phyloP scores from a whole-genome alignment of 1,140 invertebrate genomes.

The Bombus ignitus region DNA sequence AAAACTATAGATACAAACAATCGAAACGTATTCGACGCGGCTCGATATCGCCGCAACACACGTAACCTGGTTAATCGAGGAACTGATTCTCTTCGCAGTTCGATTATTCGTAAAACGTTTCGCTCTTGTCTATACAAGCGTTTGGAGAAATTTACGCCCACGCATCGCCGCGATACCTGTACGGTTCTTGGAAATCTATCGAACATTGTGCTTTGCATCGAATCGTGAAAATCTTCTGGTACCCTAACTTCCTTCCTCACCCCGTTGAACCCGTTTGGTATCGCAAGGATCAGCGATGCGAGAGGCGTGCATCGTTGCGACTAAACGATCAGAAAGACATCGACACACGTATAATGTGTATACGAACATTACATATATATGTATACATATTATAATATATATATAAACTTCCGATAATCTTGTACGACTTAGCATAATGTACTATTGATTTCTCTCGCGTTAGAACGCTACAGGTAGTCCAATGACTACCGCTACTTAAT shows the following conservation, averaged over 20 bases:
- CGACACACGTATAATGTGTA: conserved; percentile 33
- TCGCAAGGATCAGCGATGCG: conserved; percentile 12
- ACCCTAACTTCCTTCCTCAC: background rate
- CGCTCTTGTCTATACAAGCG: conserved; percentile 27
- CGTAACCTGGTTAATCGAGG: background rate
- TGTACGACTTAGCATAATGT: conserved; percentile 41
- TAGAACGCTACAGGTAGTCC: conserved; percentile 20
- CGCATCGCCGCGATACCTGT: background rate
- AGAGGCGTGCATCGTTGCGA: conserved; percentile 28
- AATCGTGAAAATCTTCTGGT: background rate
- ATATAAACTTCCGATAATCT: conserved; percentile 51
- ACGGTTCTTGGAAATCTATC: background rate
- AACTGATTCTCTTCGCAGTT: conserved; percentile 2
- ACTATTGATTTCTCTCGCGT: conserved; percentile 44
- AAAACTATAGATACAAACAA: conserved; percentile 9
- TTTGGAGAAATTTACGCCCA: conserved; percentile 4
- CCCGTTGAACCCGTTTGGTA: conserved; percentile 5
- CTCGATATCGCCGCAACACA: background rate
- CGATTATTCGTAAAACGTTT: conserved; percentile 31
- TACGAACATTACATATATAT: conserved; percentile 35
- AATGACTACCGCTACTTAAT: conserved; percentile 28
- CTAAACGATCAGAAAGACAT: conserved; percentile 46
- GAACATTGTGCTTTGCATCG: background rate
- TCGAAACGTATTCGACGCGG: background rate
- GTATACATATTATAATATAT: background rate